These are phyloP conservation scores for Porites cylindrica DNA, from an alignment of 92 coral and sea anemone species.

Conservation along the genomic window DNA sequence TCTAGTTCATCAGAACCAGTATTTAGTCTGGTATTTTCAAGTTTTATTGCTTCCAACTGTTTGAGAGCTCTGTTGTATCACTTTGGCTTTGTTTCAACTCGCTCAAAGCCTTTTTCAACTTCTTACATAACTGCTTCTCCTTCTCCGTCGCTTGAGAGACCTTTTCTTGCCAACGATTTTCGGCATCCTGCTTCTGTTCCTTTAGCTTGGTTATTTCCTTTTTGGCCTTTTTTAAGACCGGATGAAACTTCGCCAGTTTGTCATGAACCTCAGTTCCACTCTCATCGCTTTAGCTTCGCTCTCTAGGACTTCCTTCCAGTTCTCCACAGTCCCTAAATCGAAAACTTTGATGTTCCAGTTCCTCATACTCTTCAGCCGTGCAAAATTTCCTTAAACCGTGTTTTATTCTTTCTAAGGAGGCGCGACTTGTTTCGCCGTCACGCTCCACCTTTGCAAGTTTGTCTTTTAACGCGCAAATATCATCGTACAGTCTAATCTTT, in stretches of 20 bases:
- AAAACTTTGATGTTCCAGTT: conserved; percentile 16
- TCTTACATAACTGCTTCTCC: conserved; percentile 1
- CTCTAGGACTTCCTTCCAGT: background rate
- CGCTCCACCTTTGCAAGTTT: background rate
- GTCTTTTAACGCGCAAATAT: conserved; percentile 21
- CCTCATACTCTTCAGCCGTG: conserved; percentile 45
- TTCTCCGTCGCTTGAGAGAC: conserved; percentile 9
- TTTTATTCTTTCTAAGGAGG: conserved; percentile 12
- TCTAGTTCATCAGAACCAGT: background rate
- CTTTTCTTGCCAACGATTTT: conserved; percentile 13
- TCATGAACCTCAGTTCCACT: background rate
- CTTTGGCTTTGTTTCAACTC: conserved; percentile 1
- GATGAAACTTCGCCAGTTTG: conserved; percentile 9
- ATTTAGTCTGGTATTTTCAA: conserved; percentile 8
- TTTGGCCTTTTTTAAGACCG: conserved; percentile 29
- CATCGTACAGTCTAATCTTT: conserved; percentile 12
- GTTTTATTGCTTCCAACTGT: background rate
- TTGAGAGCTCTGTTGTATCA: background rate
- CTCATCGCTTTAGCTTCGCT: background rate
- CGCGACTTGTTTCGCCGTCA: conserved; percentile 22
- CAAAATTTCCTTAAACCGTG: conserved; percentile 24
- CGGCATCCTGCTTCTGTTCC: conserved; percentile 12
- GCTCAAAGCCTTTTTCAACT: conserved; percentile 6
- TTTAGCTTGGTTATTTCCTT: conserved; percentile 13
- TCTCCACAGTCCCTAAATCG: background rate